Conservation (phyloP, 2,113 vertebrate species). For the Butastur rufipennis region DNA sequence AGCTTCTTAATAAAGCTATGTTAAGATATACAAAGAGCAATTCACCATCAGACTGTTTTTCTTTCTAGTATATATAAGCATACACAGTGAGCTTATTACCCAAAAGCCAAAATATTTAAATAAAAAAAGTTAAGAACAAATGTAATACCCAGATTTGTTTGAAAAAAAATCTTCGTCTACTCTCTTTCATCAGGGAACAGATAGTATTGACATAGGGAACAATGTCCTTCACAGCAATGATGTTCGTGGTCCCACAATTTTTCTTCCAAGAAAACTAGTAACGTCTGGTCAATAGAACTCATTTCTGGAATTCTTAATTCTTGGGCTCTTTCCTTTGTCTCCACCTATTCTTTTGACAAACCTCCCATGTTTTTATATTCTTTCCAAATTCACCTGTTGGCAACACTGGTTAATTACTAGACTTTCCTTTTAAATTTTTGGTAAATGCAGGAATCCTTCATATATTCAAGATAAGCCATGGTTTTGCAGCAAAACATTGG, state of each 20-base stretch:
- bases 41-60: neutral
- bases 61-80: neutral
- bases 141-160: neutral
- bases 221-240: neutral
- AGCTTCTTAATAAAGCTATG: neutral
- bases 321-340: neutral
- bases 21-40: neutral
- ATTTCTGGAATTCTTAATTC: neutral
- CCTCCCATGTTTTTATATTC: neutral
- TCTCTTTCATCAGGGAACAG: neutral
- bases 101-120: neutral
- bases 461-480: neutral
- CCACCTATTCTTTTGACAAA: neutral
- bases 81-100: neutral
- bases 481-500: neutral
- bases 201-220: neutral
- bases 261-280: neutral
- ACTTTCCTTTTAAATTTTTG: neutral
- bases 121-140: neutral
- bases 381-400: neutral
- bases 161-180: neutral
- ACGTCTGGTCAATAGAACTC: rapidly evolving
- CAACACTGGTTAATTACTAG: neutral
- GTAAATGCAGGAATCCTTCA: neutral
- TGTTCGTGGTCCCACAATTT: neutral